Conservation (phyloP, 2,888 invertebrate species). For the Hydriomena furcata region DNA sequence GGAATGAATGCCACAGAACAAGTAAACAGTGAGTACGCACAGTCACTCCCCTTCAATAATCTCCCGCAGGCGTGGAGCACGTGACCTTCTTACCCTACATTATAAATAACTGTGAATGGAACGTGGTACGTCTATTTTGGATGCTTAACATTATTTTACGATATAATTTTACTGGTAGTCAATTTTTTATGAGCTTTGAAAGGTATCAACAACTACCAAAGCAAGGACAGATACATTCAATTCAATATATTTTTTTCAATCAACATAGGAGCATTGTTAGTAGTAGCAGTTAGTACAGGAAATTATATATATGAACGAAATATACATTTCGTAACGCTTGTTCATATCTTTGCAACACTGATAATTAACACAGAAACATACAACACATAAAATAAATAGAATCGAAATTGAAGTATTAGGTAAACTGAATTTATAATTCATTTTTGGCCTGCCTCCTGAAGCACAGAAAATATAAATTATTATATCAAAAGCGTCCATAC, state of each 20-base stretch:
- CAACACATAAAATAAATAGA: background rate
- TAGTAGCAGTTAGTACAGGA: no score
- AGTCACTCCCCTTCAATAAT: conserved; percentile 1
- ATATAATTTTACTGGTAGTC: conserved; percentile 27
- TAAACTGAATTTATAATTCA: no score
- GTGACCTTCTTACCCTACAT: conserved; percentile 21
- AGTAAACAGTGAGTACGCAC: background rate
- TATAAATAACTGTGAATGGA: conserved; percentile 29
- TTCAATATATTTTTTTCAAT: no score
- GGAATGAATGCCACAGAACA: background rate
- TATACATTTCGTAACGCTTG: conserved; percentile 7
- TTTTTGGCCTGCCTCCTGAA: no score
- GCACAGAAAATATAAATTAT: no score
- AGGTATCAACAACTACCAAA: conserved; percentile 3
- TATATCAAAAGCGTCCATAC: background rate
- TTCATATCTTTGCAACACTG: conserved; percentile 5
- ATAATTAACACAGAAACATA: background rate
- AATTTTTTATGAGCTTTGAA: conserved; percentile 25
- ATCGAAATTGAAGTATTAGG: no score
- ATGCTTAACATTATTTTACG: conserved; percentile 30
- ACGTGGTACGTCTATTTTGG: conserved; percentile 28
- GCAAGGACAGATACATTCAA: conserved; percentile 9
- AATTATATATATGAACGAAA: no score
- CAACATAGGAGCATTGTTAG: no score
- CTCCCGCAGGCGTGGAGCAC: conserved; percentile 14